These are phyloP conservation scores for Oligia fasciuncula DNA, from an alignment of 2,888 invertebrate species.

Conservation along the genomic window DNA sequence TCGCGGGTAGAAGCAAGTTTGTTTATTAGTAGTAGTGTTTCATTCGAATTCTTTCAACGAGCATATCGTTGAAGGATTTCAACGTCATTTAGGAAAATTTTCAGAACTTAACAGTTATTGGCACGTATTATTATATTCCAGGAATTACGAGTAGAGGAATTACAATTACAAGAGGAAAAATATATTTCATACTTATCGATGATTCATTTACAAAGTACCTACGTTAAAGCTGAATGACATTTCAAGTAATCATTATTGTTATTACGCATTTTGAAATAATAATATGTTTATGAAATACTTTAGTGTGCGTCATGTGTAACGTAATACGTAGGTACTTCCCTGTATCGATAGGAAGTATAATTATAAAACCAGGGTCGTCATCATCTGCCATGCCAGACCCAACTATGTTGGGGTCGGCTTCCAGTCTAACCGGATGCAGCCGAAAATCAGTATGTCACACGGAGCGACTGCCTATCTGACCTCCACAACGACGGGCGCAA, in stretches of 20 bases:
- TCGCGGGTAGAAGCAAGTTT: no score
- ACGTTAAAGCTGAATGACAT: constrained; percentile 8
- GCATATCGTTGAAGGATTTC: not conserved
- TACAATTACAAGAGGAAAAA: constrained; percentile 23
- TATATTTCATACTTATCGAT: not conserved
- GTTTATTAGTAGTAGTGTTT: no score
- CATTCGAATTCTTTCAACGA: no score
- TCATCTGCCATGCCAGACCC: no score
- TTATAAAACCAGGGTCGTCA: not conserved
- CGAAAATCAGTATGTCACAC: no score
- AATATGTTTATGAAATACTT: constrained; percentile 12
- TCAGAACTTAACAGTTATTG: not conserved
- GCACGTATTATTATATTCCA: not conserved
- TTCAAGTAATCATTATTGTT: constrained; percentile 26
- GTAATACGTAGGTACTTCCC: not conserved
- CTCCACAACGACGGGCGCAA: no score
- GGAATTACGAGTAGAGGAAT: not conserved
- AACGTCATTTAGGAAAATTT: not conserved
- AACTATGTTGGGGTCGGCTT: no score
- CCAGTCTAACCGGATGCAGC: no score
- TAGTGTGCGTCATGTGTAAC: constrained; percentile 18
- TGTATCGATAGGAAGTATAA: not conserved
- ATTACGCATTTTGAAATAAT: constrained; percentile 44
- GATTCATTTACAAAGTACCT: constrained; percentile 28
- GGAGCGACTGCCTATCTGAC: no score